Evolutionary conservation across 1,140 invertebrate genomes (phyloP), one percentile per base, ranked within the genome.

Genomic region (Drosophila pectinifera): DNA sequence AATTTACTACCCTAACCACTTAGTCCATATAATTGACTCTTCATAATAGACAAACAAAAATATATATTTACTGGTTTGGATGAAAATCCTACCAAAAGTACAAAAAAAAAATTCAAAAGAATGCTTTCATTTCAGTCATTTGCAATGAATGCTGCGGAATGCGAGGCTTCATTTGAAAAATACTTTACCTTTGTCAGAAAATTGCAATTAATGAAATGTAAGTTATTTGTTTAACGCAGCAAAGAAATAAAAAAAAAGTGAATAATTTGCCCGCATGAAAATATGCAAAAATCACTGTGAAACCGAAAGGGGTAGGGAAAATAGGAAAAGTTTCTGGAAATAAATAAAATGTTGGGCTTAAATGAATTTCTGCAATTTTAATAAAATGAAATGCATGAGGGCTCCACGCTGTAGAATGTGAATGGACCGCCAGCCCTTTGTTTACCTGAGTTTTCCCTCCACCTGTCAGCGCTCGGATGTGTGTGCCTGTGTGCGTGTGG

Each of bases 361-460:
- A 88, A 86, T 86, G 79, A 73, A 77, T 80, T 88, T 88, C 73
- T 80, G 83, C 76, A 88, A 88, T 88, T 88, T 88, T 89, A 83
- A 89, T 88, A 86, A 88, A 88, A 88, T 83, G 75, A 88, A 88
- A 89, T 89, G 79, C 84, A 83, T 70, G 84, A 80, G 83, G 84
- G 59, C 72, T 51, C 74, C 69, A 34, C 65, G 62, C 62, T 45
- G 65, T 75, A 70, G 73, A 82, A 86, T 86, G 65, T 82, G 80
- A 86, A 83, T 77, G 83, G 59, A 68, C 58, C 78, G 46, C 57
- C 78, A 78, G 80, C 14, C 28, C 38, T 68, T 67, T 67, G 64
- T 67, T 53, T 65, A 13, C 61, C 45, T 28, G 56, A 26, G 57
- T 28, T 61, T 16, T 18, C 59, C 20, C 26, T 45, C 36, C 16